Evolutionary conservation across 2,888 invertebrate genomes (phyloP), one percentile per base, ranked within the genome.

Genomic region (Baronia brevicornis): DNA sequence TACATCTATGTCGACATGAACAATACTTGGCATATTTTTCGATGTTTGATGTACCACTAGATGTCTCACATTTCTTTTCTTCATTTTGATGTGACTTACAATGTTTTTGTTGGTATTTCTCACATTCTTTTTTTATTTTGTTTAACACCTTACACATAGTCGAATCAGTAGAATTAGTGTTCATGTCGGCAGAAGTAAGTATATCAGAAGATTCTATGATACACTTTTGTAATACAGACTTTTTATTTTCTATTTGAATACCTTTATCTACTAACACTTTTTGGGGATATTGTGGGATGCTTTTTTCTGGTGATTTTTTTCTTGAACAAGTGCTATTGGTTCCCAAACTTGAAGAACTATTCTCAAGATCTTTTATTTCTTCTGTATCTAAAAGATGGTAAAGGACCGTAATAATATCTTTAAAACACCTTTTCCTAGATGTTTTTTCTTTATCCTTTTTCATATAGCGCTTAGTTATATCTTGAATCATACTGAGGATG

Each of bases 381-480:
- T 78, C 80, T 5, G 82, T 84, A 38, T 82, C 78, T 22, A 84
- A 54, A 13, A 84, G 60, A 44, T 82, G 79, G 35, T 72, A 77
- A 6, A 84, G 50, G 15, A 79, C 60, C 10, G 62, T 54, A 32
- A 84, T 61, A 9, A 84, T 78, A 50, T 82, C 84, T 38, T 68
- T 70, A 19, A 74, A 78, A 44, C 79, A 75, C 53, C 78, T 80
- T 39, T 71, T 80, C 33, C 66, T 66, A 39, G 67, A 72, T 21
- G 41, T 54, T 36, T 65, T 75, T 22, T 61, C 65, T 11, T 63
- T 41, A 19, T 73, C 69, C 20, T 58, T 61, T 51, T 84, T 84
- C 1, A 77, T 60, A 47, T 77, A 84, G n/a, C 74, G 70, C 38
- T 62, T 68, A 8, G 80, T 84, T 23, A 84, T 79, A 33, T 66